Evolutionary conservation across 2,888 invertebrate species (phyloP), one percentile per base, ranked within the genome.

Genomic region (Pachymerium ferrugineum): DNA sequence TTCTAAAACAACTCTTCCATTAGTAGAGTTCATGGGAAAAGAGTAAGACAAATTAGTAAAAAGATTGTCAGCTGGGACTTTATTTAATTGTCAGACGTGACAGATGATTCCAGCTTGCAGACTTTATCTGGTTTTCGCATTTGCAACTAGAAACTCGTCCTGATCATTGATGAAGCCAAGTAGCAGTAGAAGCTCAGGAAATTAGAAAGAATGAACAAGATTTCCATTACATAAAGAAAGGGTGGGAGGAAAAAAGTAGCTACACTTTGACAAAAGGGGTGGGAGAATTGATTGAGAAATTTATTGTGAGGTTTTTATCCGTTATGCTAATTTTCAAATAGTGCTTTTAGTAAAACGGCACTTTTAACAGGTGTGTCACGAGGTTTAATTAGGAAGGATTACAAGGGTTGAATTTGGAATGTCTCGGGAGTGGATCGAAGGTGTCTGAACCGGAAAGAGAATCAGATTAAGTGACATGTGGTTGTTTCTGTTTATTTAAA

Each of bases 361-460:
- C 47, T 47, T 47, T n/a, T 47, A 47, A 47, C 47, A 47, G 19
- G 47, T 19, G 16, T 38, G 47, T 47, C 47, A n/a, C 22, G 47
- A 47, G 47, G 47, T 47, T 47, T 47, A 47, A 47, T 47, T 47
- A 47, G 10, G 19, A 47, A 47, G 47, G 47, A 47, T 47, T 47
- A 47, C 47, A 16, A 47, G 47, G 47, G 47, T 47, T 4, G 19
- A 47, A 47, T 47, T 47, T 19, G 14, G 47, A 19, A 19, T 47
- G n/a, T 16, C 6, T 47, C 47, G 47, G 47, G 47, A 47, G 47
- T 47, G 47, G 47, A 47, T 47, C 47, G 47, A 47, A 47, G 19
- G 14, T 16, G 12, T 42, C 42, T 42, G 42, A n/a, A n/a, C 16
- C 16, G 42, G 42, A 42, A 16, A 16, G 6, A n/a, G 47, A n/a